Evolutionary conservation across 2,797 vertebrate species (phyloP), one percentile per base, ranked within the genome.

Genomic region (Lutjanus campechanus): DNA sequence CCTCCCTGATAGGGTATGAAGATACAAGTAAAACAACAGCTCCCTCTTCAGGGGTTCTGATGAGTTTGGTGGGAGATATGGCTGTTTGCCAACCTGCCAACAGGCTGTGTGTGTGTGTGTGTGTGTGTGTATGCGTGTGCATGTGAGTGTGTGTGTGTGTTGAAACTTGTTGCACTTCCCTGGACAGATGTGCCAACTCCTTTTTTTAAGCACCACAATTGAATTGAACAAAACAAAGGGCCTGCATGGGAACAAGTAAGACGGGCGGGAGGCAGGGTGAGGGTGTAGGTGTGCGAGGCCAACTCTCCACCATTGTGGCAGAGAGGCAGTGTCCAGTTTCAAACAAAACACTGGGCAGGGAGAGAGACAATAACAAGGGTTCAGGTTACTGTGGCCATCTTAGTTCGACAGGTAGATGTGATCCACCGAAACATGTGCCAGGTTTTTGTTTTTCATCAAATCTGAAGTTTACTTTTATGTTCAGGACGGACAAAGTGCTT

Each of bases 1-100:
- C 72, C 69, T 46, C 62, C 66, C 59, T 49, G 44, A 54, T 61
- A 63, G 44, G 49, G 50, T 40, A 13, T 15, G 44, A 44, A 69
- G 51, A 64, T n/a, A 71, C 56, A 76, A 79, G 60, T 81, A 81
- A 87, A 92, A 90, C 88, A 92, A 93, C 85, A 90, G 87, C 90
- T 92, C 90, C 92, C 87, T 89, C 88, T 89, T 89, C 83, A 84
- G 87, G 82, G 79, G 70, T 73, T 76, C 80, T 77, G 69, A 58
- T 67, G 79, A 76, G 83, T 58, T 78, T 79, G 79, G 88, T 64
- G 62, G 36, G 67, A 67, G 58, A 85, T 60, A 12, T 89, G 92
- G 85, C 81, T 36, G 51, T 69, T 66, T 68, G 83, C 89, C 88
- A 84, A 63, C 19, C 51, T 66, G 85, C 76, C 81, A 79, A 63